Conservation (phyloP, 2,797 vertebrate genomes). For the Gymnoscopelus braueri region DNA sequence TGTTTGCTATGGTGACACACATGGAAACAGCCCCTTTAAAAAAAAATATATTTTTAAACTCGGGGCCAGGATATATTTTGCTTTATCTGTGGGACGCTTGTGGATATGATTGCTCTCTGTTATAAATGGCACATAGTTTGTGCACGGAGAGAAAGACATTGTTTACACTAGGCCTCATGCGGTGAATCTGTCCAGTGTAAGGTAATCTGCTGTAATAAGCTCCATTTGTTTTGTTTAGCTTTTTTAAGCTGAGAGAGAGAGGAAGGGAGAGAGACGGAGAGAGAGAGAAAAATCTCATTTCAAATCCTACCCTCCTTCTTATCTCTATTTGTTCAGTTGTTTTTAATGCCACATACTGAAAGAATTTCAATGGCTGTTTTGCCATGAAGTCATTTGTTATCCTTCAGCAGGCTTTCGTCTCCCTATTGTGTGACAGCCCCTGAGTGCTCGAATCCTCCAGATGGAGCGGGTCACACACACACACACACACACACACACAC, state of each 20-base stretch:
- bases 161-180: slow-evolving; percentile 86
- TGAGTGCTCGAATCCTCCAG: slow-evolving; percentile 95
- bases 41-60: slow-evolving; percentile 82
- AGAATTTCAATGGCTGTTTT: slow-evolving; percentile 99
- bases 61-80: slow-evolving; percentile 71
- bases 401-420: slow-evolving; percentile 97
- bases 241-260: slow-evolving; percentile 82
- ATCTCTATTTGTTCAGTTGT: slow-evolving; percentile 99
- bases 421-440: slow-evolving; percentile 97
- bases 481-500: slow-evolving; percentile 61
- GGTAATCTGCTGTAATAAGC: slow-evolving; percentile 89
- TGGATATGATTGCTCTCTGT: slow-evolving; percentile 81
- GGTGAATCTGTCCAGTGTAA: slow-evolving; percentile 88
- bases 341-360: slow-evolving; percentile 99
- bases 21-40: slow-evolving; percentile 81
- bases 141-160: slow-evolving; percentile 80
- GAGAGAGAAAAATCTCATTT: slow-evolving; percentile 88
- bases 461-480: slow-evolving; percentile 94
- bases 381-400: slow-evolving; percentile 99
- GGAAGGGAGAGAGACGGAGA: slow-evolving; percentile 71
- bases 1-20: slow-evolving; percentile 85
- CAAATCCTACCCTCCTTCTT: slow-evolving; percentile 97
- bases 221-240: slow-evolving; percentile 95
- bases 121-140: slow-evolving; percentile 87
- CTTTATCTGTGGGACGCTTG: slow-evolving; percentile 77